A percentile compares a stretch with the other conserved stretches of the same genome.
Evolutionary conservation across 2,797 vertebrate species (phyloP).

Genomic region (Simalia tracyae): DNA sequence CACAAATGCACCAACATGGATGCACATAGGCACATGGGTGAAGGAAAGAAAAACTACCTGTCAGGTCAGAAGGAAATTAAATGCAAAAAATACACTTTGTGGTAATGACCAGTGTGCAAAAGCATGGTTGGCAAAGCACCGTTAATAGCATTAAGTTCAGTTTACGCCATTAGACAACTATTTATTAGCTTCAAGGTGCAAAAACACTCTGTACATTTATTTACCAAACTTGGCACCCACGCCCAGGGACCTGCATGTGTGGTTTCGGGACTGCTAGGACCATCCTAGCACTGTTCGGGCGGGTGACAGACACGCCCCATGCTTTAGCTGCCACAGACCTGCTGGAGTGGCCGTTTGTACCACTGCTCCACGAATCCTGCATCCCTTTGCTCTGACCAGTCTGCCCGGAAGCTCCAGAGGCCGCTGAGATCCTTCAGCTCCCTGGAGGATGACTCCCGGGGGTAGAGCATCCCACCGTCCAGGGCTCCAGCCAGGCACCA

Average conservation of each 20-base stretch:
- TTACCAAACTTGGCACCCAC: not conserved
- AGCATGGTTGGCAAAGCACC: not conserved
- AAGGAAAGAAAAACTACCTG: not conserved
- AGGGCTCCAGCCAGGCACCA: rapidly evolving
- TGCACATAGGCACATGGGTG: no score
- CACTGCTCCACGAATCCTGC: constrained; percentile 82
- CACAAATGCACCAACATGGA: not conserved
- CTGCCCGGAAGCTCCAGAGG: constrained; percentile 89
- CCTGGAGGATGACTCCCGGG: constrained; percentile 81
- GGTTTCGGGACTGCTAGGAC: not conserved
- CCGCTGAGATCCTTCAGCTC: constrained; percentile 85
- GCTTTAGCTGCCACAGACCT: constrained; percentile 72
- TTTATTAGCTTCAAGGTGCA: not conserved
- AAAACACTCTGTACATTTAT: not conserved
- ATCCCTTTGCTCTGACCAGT: constrained; percentile 77
- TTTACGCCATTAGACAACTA: not conserved
- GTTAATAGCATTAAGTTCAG: not conserved
- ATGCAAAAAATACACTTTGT: not conserved
- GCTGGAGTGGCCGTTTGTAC: constrained; percentile 79
- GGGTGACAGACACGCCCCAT: not conserved
- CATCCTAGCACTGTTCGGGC: not conserved
- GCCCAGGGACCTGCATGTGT: not conserved
- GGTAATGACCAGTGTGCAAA: not conserved
- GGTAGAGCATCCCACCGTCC: constrained; percentile 79
- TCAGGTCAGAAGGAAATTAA: not conserved